A percentile compares a stretch with the other conserved stretches of the same genome.
These are phyloP conservation scores for Perithous albicinctus DNA, from an alignment of 2,888 invertebrate species.

Conservation along the genomic window DNA sequence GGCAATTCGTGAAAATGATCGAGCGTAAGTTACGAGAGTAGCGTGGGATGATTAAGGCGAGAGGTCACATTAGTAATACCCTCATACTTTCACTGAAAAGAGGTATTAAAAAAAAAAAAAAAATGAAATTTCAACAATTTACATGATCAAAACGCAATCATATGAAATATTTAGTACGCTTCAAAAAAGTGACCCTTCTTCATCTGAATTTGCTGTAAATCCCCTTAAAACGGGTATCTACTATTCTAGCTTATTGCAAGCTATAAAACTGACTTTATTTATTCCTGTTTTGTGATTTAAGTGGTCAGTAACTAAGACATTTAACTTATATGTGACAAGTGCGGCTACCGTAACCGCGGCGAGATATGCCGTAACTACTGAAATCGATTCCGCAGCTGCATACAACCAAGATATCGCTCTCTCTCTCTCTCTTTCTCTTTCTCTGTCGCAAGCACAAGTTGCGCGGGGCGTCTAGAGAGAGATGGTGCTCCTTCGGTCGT, in stretches of 20 bases:
- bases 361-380: conserved; percentile 30
- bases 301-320: neutral
- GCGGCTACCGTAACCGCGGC: neutral
- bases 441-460: conserved; percentile 16
- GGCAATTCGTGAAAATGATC: conserved; percentile 52
- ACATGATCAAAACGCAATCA: too few relatives aligned
- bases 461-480: conserved; percentile 22
- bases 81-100: too few relatives aligned
- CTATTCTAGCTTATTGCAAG: too few relatives aligned
- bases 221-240: too few relatives aligned
- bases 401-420: neutral
- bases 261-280: too few relatives aligned
- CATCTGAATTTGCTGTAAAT: too few relatives aligned
- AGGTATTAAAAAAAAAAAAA: too few relatives aligned
- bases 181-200: too few relatives aligned
- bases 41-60: conserved; percentile 31
- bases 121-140: too few relatives aligned
- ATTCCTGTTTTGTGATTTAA: too few relatives aligned
- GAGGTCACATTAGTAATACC: conserved; percentile 26
- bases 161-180: too few relatives aligned
- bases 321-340: neutral
- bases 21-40: conserved; percentile 14
- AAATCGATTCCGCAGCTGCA: conserved; percentile 48
- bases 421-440: neutral
- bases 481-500: conserved; percentile 41